Base-by-base conservation (phyloP, 1,140 invertebrate species). In the Brachionus calyciflorus region DNA sequence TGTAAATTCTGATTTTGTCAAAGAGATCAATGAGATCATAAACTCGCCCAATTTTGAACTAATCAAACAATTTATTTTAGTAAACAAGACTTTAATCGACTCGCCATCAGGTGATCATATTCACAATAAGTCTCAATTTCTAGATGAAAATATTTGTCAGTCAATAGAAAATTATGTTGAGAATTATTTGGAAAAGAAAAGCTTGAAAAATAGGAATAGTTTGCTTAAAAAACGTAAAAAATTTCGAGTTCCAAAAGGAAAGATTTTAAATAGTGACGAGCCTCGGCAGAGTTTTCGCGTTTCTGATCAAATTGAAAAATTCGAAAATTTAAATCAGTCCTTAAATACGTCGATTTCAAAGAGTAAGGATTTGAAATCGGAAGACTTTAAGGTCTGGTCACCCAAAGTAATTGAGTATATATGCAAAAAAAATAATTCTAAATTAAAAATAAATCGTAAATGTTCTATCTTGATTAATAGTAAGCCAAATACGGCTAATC, bases 331-430 rank as follows among this genome's bases (percentile, higher is more conserved):
- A 0, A 60, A 60, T 30, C 30, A 60, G 1, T 60, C 55, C 12
- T 37, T 37, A 17, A 33, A 37, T 33, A n/a, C 30, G 5, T 37
- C 17, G 6, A n/a, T 17, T 37, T 60, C 26, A 19, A 37, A n/a
- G 30, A 2, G 9, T 4, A 60, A 60, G 17, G 28, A 60, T 6
- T 17, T 6, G n/a, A 30, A 28, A 33, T 19, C 33, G 9, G 55
- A 60, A 33, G 30, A 60, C n/a, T 60, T 60, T 60, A 60, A 60
- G 37, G 55, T 60, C 17, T 60, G 55, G 55, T 60, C 55, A 17
- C 55, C 55, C 14, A 60, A 60, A 60, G 55, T 60, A 26, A 60
- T 60, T 19, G 55, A 60, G 33, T 60, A 60, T 33, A 60, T 60
- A 17, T 60, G 55, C 7, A 60, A 60, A 37, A 33, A 60, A 60